Percentiles rank a stretch among this genome's conserved stretches.
Evolutionary conservation across 2,888 invertebrate genomes (phyloP).

Genomic region (Nipponacmea schrenckii): DNA sequence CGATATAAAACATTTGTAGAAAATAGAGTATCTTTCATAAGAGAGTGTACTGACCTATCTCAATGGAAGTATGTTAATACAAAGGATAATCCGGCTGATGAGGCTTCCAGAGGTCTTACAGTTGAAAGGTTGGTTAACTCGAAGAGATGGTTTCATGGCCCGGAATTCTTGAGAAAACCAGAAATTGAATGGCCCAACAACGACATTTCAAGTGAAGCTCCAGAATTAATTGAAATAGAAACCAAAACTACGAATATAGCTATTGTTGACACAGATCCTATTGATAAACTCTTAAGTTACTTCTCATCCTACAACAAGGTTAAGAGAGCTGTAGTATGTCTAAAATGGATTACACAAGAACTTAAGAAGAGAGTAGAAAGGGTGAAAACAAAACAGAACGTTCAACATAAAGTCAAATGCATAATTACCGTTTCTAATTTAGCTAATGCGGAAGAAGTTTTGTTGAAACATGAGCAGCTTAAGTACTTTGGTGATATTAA

Average conservation of each 20-base stretch:
- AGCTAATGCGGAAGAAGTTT: neutral
- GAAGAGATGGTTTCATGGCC: conserved; percentile 28
- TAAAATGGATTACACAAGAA: neutral
- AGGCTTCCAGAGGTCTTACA: neutral
- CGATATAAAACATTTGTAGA: conserved; percentile 24
- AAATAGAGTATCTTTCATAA: conserved; percentile 21
- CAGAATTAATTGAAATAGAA: neutral
- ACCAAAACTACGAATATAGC: neutral
- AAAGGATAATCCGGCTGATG: conserved; percentile 2
- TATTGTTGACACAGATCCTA: neutral
- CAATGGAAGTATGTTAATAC: conserved; percentile 8
- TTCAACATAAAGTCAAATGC: neutral
- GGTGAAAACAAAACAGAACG: neutral
- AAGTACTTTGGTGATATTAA: conserved; percentile 1
- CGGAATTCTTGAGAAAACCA: conserved; percentile 24
- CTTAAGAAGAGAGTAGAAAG: neutral
- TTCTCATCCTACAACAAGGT: too few species aligned
- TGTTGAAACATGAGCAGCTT: conserved; percentile 9
- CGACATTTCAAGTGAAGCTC: neutral
- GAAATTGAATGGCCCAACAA: conserved; percentile 6
- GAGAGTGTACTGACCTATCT: conserved; percentile 27
- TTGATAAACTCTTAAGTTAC: too few species aligned
- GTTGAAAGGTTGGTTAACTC: conserved; percentile 10
- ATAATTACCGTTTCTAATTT: neutral
- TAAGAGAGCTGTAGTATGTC: too few species aligned